Base-by-base conservation (phyloP, 1,140 invertebrate genomes). In the Drosophila micromelanica region DNA sequence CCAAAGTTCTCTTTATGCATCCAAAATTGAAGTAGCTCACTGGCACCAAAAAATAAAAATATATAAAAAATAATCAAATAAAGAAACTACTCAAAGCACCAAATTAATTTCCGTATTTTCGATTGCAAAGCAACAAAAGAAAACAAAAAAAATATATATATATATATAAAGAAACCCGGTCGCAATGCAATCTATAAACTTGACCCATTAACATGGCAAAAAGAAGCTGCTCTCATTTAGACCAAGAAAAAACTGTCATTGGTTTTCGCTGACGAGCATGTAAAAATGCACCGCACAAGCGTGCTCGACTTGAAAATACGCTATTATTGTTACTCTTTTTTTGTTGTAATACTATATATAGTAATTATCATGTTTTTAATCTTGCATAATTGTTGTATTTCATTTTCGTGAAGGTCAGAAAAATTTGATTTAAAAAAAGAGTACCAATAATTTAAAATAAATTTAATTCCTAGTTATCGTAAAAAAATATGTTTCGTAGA, bases 171-270 rank as follows among this genome's bases (percentile, higher is more conserved):
- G 46, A 67, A 68, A 73, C 64, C 51, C 69, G 76, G 73, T 73
- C 65, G 80, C 80, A 87, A 70, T 86, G 82, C 82, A 86, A 86
- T 87, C 78, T 87, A 87, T 86, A 89, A 87, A 87, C 82, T 87
- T 87, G 82, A 87, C 82, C 82, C 82, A 87, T 82, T 82, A 79
- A 87, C 63, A 78, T 86, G 56, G 57, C 51, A 30, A 49, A 72
- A 74, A 61, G 35, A 46, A 65, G 38, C 7, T 49, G 43, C 45
- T 67, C 63, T 46, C 32, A 55, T 55, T 49, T 48, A 35, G 30
- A 55, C 38, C 54, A 63, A 59, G 40, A 32, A 43, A 42, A 78
- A 71, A 61, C 35, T 49, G 48, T 80, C 67, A 74, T 82, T 74
- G 82, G 78, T 86, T 86, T 86, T 35, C 71, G 82, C 82, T 87